Conservation (phyloP, 2,113 vertebrate species). For the Agelaius phoeniceus region DNA sequence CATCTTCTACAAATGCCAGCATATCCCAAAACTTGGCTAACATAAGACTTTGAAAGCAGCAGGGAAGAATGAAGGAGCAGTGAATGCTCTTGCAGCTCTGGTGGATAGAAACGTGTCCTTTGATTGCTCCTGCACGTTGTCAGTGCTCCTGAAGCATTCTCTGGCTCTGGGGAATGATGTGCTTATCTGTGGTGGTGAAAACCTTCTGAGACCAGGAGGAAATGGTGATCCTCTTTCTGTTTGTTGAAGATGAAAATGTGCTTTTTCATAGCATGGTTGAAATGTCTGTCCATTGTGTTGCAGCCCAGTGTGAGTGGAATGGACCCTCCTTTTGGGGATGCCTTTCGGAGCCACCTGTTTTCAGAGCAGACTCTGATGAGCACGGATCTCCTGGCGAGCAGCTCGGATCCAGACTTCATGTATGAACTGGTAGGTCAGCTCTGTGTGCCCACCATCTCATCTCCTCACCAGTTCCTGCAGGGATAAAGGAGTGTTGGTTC, state of each 20-base stretch:
- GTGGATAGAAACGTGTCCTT: neutral
- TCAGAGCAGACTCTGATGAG: conserved; percentile 98
- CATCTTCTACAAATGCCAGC: neutral
- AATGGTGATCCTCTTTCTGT: neutral
- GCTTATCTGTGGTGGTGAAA: neutral
- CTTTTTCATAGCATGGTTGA: neutral
- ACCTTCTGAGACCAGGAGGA: neutral
- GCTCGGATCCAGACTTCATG: conserved; percentile 98
- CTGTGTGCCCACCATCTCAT: neutral
- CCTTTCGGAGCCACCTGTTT: conserved; percentile 96
- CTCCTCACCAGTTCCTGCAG: neutral
- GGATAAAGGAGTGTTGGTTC: neutral
- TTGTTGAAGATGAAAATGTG: neutral
- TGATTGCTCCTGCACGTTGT: neutral
- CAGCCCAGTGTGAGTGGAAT: conserved; percentile 97
- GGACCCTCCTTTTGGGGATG: conserved; percentile 98
- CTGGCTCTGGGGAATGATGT: neutral
- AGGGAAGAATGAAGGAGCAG: conserved; percentile 16
- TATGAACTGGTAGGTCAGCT: conserved; percentile 91
- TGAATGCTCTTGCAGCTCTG: conserved; percentile 4
- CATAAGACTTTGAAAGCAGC: neutral
- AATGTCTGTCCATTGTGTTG: conserved; percentile 26
- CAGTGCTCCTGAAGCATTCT: neutral
- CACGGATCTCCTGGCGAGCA: conserved; percentile 94
- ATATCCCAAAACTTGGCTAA: neutral